Evolutionary conservation across 1,140 invertebrate genomes (phyloP), one percentile per base, ranked within the genome.

Genomic region (Ceratitis capitata): DNA sequence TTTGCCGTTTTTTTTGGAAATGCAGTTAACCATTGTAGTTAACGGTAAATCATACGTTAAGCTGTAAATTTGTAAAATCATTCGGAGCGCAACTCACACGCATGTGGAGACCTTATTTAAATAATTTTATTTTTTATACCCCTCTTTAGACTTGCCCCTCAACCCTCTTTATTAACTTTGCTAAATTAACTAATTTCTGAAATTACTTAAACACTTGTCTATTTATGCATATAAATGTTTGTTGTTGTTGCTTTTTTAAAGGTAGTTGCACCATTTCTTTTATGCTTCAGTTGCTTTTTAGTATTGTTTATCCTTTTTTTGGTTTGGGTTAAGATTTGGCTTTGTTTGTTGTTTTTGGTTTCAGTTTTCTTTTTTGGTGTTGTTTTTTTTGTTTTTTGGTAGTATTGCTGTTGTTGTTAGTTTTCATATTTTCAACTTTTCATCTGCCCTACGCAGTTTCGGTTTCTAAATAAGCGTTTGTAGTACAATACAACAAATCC

Each of bases 341-440:
- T 84, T 82, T 84, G 29, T 45, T 84, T 32, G 19, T 84, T 29
- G 39, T 58, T 16, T 51, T 85, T 56, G 16, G n/a, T 47, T 82
- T 35, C 49, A 26, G 3, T 42, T 82, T 19, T 42, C 45, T 82
- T 83, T 51, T 56, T 35, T 56, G 53, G 47, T 29, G n/a, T 47
- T 82, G 45, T 82, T 51, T 3, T 83, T 51, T 56, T 35, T 56
- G 53, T 83, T 51, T 56, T 35, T 56, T 83, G 47, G 49, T n/a
- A 32, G 10, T 19, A 56, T 26, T 84, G 53, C 35, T 58, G 35
- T 47, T 58, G 29, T 84, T 3, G 23, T 14, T 61, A 10, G 4
- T 82, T 12, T 82, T 42, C 74, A 82, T n/a, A 10, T 26, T 64
- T 10, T 9, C n/a, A n/a, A 26, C 26, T 64, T 82, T 82, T 35